phyloP scores from a whole-genome alignment of 2,888 invertebrate species.

The Chrysolina oricalcia region DNA sequence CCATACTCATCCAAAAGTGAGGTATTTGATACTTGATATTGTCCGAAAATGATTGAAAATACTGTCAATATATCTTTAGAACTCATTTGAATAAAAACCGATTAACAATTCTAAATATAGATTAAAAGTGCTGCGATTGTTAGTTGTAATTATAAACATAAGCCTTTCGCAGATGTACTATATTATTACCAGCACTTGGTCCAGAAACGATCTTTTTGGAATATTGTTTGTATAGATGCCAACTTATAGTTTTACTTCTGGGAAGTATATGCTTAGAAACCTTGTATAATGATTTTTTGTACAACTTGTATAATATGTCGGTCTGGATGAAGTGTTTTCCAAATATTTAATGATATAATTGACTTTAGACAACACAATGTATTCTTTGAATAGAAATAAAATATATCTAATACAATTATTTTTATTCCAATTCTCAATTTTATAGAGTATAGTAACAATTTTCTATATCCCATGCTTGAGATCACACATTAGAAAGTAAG shows the following conservation, averaged over 20 bases:
- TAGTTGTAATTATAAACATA: constrained; percentile 69
- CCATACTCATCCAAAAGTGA: constrained; percentile 59
- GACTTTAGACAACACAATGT: constrained; percentile 72
- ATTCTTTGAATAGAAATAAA: constrained; percentile 73
- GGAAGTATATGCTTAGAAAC: constrained; percentile 66
- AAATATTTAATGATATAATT: constrained; percentile 69
- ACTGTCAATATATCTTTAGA: constrained; percentile 70
- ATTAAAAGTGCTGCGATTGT: constrained; percentile 67
- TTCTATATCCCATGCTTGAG: too few species aligned
- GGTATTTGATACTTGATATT: constrained; percentile 58
- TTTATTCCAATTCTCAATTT: not conserved
- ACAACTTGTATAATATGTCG: constrained; percentile 64
- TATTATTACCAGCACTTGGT: constrained; percentile 65
- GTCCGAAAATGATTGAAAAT: constrained; percentile 62
- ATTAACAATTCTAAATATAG: constrained; percentile 71
- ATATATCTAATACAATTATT: constrained; percentile 52
- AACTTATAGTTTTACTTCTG: constrained; percentile 65
- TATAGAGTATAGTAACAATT: too few species aligned
- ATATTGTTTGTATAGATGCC: constrained; percentile 58
- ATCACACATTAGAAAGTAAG: too few species aligned
- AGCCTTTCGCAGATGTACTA: constrained; percentile 71
- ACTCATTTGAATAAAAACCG: constrained; percentile 61
- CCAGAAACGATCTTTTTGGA: constrained; percentile 64
- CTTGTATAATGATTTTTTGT: constrained; percentile 59
- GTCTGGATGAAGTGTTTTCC: constrained; percentile 69